Evolutionary conservation across 2,113 vertebrate genomes (phyloP).

Genomic region (Hypanus sabinus): DNA sequence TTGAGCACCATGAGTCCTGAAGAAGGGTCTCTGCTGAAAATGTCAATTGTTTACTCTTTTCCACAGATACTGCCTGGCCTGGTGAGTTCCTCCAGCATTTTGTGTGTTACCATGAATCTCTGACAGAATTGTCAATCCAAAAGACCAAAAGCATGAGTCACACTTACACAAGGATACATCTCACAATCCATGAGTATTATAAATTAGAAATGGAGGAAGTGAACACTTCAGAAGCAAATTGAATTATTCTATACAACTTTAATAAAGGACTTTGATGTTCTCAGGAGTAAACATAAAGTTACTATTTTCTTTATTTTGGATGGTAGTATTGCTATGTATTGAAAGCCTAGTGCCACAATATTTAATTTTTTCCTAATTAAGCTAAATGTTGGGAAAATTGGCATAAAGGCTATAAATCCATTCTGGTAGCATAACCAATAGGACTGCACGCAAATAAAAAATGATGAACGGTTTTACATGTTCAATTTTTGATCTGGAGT

Average conservation of each 20-base stretch:
- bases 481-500: not conserved
- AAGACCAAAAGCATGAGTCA: not conserved
- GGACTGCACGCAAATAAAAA: not conserved
- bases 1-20: too few relatives aligned
- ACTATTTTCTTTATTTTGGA: not conserved
- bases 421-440: not conserved
- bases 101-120: not conserved
- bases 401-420: not conserved
- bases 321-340: not conserved
- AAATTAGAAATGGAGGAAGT: not conserved
- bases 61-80: too few relatives aligned
- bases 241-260: not conserved
- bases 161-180: not conserved
- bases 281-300: not conserved
- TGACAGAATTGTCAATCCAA: slow-evolving; percentile 1
- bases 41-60: too few relatives aligned
- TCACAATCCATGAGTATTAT: not conserved
- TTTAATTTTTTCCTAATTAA: not conserved
- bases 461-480: not conserved
- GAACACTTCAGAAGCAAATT: not conserved
- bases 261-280: not conserved
- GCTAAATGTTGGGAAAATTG: not conserved
- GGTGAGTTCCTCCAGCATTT: too few relatives aligned
- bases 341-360: not conserved
- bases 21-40: too few relatives aligned